Evolutionary conservation across 1,140 invertebrate species (phyloP).

Genomic region (Chironomus striatipennis): DNA sequence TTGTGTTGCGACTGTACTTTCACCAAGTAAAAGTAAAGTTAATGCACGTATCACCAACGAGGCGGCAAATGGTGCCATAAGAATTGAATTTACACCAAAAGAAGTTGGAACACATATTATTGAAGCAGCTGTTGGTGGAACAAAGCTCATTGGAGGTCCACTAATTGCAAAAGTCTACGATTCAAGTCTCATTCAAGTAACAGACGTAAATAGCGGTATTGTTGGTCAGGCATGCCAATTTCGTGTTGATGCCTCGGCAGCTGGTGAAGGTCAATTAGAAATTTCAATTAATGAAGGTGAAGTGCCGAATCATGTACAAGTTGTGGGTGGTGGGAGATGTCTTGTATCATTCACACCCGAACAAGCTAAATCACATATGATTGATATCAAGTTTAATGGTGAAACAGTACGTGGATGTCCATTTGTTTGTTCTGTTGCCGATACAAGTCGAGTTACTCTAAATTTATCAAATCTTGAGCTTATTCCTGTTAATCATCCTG

Average conservation of each 20-base stretch:
- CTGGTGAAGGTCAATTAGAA: conserved; percentile 93
- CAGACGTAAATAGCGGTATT: conserved; percentile 82
- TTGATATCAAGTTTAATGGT: conserved; percentile 98
- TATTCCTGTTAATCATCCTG: conserved; percentile 77
- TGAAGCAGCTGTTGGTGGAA: conserved; percentile 75
- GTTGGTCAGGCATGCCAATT: conserved; percentile 90
- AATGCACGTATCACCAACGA: conserved; percentile 62
- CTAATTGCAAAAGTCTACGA: conserved; percentile 90
- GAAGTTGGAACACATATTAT: conserved; percentile 88
- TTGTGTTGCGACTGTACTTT: conserved; percentile 44
- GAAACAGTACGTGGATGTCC: conserved; percentile 89
- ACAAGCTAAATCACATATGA: conserved; percentile 79
- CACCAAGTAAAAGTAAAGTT: conserved; percentile 44
- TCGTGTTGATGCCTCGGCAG: conserved; percentile 91
- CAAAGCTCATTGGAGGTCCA: conserved; percentile 76
- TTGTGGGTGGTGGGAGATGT: conserved; percentile 87
- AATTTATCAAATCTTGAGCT: conserved; percentile 71
- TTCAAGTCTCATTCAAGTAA: conserved; percentile 81
- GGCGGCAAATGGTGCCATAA: conserved; percentile 63
- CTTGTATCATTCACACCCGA: conserved; percentile 94
- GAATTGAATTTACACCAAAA: conserved; percentile 80
- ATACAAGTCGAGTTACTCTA: conserved; percentile 68
- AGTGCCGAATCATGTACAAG: conserved; percentile 94
- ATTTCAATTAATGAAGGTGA: conserved; percentile 97
- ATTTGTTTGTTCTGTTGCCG: conserved; percentile 74